Evolutionary conservation across 64 coral and sea anemone genomes (phyloP).

Genomic region (Montipora foliosa): DNA sequence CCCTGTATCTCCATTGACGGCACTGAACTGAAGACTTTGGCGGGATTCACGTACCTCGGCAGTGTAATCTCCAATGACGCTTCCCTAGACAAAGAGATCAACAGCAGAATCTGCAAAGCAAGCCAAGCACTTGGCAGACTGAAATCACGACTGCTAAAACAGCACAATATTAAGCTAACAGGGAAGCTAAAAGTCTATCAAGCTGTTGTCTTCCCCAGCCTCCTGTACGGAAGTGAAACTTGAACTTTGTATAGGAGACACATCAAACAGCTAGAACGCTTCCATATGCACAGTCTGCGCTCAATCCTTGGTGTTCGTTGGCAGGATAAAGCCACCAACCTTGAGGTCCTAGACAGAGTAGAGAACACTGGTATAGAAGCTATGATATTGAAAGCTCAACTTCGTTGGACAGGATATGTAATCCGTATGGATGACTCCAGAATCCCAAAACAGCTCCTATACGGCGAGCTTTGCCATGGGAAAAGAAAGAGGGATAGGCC

Average conservation of each 20-base stretch:
- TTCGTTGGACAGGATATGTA: constrained; percentile 38
- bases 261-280: constrained; percentile 32
- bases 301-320: constrained; percentile 31
- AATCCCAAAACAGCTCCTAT: constrained; percentile 29
- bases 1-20: constrained; percentile 21
- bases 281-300: constrained; percentile 47
- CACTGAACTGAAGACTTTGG: constrained; percentile 8
- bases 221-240: constrained; percentile 53
- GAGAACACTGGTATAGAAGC: constrained; percentile 41
- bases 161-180: constrained; percentile 23
- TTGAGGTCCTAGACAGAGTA: constrained; percentile 51
- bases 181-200: constrained; percentile 47
- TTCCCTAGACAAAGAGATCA: constrained; percentile 63
- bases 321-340: constrained; percentile 38
- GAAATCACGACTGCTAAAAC: not conserved
- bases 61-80: constrained; percentile 59
- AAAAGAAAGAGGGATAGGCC: constrained; percentile 48
- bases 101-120: constrained; percentile 45
- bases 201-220: constrained; percentile 22
- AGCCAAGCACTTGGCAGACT: constrained; percentile 56
- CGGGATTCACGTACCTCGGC: constrained; percentile 42
- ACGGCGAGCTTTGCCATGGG: constrained; percentile 38
- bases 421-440: not conserved
- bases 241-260: constrained; percentile 49
- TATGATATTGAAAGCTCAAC: constrained; percentile 39